Evolutionary conservation across 2,888 invertebrate species (phyloP), one percentile per base, ranked within the genome.

Genomic region (Odontocerum albicorne): DNA sequence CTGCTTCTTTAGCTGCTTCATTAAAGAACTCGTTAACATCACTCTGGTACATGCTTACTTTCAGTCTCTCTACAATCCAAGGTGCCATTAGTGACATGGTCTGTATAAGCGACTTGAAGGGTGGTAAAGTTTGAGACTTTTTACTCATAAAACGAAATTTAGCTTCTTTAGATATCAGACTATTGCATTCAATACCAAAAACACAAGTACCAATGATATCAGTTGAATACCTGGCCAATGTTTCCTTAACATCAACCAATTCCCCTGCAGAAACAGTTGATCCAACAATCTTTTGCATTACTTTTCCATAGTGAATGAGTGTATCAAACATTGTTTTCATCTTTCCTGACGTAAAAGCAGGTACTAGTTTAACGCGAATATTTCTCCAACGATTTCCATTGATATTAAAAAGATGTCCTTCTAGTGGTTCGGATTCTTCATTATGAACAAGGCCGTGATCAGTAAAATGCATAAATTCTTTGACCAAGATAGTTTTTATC

Each of bases 291-390:
- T 67, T 61, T 1, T 69, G 65, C 66, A 81, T 66, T 27, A 72
- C 67, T 4, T 71, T 62, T 1, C 73, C 76, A 53, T 78, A 75
- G 15, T 71, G 66, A 2, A 74, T 66, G 4, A 82, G 70, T 0
- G 75, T 72, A 8, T 65, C 64, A 57, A 81, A 79, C 80, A 83
- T 81, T 10, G 65, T 72, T 65, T 79, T 82, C 49, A 84, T 67
- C 66, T 82, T 82, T 4, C 79, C 81, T 0, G 83, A 78, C 1
- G 83, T 76, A 65, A 82, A 84, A 0, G 80, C 76, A 0, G 83
- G 82, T 1, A 81, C 72, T 38, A 84, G 62, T 56, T 79, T 79
- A 0, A 70, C 63, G 40, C 84, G 69, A 17, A 83, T 65, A 53
- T 70, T 70, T 59, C 74, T 78, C 83, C 84, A 84, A 22, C 74